Evolutionary conservation across 2,797 vertebrate species (phyloP).

Genomic region (Falco concolor): DNA sequence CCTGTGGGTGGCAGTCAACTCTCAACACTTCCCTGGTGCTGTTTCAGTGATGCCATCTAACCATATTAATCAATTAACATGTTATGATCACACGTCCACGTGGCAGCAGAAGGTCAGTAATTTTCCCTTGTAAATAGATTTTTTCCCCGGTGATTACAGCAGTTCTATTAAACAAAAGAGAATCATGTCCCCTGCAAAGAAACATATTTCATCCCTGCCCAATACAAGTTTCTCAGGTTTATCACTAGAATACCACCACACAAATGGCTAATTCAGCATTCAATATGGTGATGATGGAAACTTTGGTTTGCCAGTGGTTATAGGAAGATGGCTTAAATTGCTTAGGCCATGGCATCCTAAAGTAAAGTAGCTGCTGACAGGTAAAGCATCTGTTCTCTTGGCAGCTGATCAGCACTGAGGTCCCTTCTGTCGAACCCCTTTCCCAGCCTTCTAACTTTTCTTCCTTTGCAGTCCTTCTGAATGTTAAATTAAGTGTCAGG

Average conservation of each 20-base stretch:
- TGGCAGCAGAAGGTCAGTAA: not conserved
- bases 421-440: not conserved
- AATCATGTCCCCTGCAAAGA: accelerated
- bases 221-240: not conserved
- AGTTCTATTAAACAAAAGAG: not conserved
- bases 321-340: not conserved
- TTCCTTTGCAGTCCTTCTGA: not conserved
- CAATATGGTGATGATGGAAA: not conserved
- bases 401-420: not conserved
- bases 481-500: not conserved
- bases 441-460: not conserved
- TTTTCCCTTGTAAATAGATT: not conserved
- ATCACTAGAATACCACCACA: not conserved
- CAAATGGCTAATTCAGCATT: not conserved
- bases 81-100: not conserved
- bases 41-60: not conserved
- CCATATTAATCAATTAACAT: not conserved
- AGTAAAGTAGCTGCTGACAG: not conserved
- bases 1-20: not conserved
- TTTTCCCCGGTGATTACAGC: not conserved
- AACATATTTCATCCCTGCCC: not conserved
- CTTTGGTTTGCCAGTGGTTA: not conserved
- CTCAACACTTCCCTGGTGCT: not conserved
- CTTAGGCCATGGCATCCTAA: not conserved
- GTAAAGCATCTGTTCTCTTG: not conserved